Evolutionary conservation across 2,888 invertebrate genomes (phyloP).

Genomic region (Synergus gifuensis): DNA sequence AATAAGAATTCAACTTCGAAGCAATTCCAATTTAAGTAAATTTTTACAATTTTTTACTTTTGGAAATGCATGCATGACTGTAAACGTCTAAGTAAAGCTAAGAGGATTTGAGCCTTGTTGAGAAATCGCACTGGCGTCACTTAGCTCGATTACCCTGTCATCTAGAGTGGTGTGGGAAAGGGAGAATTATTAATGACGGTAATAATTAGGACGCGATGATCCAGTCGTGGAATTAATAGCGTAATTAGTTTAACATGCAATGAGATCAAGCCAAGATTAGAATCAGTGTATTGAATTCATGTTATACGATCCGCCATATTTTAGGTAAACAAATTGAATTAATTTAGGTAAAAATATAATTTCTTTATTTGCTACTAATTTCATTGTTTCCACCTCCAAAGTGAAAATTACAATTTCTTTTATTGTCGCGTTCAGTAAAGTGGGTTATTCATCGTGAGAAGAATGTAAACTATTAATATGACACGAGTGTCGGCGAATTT

Average conservation of each 20-base stretch:
- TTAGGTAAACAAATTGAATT: not conserved
- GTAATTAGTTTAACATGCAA: conserved; percentile 26
- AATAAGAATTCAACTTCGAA: no score
- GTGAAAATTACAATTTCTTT: not conserved
- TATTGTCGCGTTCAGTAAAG: not conserved
- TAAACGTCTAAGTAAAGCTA: not conserved
- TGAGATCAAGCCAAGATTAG: not conserved
- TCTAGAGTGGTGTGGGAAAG: conserved; percentile 1
- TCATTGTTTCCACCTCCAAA: not conserved
- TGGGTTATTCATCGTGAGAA: not conserved
- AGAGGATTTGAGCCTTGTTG: conserved; percentile 25
- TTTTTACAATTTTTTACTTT: no score
- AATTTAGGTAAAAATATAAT: not conserved
- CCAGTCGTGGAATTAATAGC: not conserved
- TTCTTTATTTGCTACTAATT: not conserved
- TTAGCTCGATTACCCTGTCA: conserved; percentile 32
- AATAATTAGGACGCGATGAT: conserved; percentile 27
- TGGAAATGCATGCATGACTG: not conserved
- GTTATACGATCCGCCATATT: not conserved
- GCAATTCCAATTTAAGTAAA: no score
- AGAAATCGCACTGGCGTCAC: conserved; percentile 28
- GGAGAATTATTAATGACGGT: conserved; percentile 8
- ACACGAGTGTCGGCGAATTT: not conserved
- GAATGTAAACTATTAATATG: not conserved
- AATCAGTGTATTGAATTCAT: not conserved